Percentiles rank a stretch among this genome's conserved stretches.
Conservation (phyloP, 2,888 invertebrate species). For the Parelbella ahira region DNA sequence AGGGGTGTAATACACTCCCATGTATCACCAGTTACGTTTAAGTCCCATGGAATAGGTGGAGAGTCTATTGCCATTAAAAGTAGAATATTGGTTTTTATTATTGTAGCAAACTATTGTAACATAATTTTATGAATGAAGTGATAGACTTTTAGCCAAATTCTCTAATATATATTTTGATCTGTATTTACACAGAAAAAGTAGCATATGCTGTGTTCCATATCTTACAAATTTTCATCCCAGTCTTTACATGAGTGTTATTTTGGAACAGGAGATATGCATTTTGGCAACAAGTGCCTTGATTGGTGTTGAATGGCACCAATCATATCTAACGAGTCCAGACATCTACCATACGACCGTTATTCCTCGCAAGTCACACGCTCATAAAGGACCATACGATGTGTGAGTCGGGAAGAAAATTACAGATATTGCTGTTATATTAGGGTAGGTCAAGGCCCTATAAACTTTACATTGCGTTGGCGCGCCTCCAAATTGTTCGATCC, state of each 20-base stretch:
- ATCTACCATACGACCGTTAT: not conserved
- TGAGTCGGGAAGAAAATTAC: not conserved
- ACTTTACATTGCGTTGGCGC: slow-evolving; percentile 21
- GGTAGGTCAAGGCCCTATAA: slow-evolving; percentile 33
- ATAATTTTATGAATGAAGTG: no score
- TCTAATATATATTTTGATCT: no score
- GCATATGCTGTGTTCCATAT: no score
- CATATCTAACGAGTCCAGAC: slow-evolving; percentile 1
- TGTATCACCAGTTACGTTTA: no score
- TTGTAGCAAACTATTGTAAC: no score
- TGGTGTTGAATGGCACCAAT: slow-evolving; percentile 7
- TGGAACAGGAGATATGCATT: slow-evolving; percentile 4
- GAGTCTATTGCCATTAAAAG: no score
- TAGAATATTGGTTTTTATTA: no score
- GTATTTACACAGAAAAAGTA: no score
- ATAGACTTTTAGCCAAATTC: no score
- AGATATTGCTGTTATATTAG: slow-evolving; percentile 15
- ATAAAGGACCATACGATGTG: not conserved
- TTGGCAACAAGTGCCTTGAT: slow-evolving; percentile 3
- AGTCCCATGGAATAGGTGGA: no score
- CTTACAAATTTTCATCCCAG: no score
- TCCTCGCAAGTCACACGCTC: slow-evolving; percentile 1
- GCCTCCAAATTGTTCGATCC: slow-evolving; percentile 17
- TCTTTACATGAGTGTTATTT: slow-evolving; percentile 2
- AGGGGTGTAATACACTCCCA: no score